phyloP scores from a whole-genome alignment of 2,888 invertebrate species.

The Tinea trinotella region DNA sequence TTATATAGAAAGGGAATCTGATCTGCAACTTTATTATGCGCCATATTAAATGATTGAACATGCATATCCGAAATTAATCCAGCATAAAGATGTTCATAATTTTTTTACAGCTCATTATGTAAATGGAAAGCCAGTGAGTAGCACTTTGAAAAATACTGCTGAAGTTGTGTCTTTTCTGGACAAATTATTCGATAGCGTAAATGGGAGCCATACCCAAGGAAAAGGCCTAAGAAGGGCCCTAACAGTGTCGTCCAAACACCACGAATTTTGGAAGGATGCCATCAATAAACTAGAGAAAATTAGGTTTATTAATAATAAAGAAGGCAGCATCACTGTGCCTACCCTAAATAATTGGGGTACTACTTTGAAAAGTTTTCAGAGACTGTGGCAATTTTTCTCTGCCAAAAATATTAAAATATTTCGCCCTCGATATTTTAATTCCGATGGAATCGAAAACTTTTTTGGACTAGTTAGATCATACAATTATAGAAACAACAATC shows the following conservation, averaged over 20 bases:
- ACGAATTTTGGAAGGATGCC: neutral
- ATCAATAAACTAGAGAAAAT: neutral
- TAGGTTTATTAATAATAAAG: neutral
- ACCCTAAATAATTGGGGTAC: neutral
- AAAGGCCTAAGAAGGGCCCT: neutral
- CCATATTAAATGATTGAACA: too few relatives aligned
- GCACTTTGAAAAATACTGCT: constrained; percentile 17
- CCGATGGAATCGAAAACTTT: constrained; percentile 22
- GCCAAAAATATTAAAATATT: neutral
- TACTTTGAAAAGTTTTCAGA: neutral
- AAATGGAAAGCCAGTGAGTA: constrained; percentile 15
- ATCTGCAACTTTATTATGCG: too few relatives aligned
- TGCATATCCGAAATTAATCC: too few relatives aligned
- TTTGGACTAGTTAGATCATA: constrained; percentile 27
- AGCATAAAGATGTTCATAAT: neutral
- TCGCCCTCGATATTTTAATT: neutral
- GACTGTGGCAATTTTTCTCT: neutral
- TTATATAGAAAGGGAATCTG: too few relatives aligned
- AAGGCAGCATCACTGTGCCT: neutral
- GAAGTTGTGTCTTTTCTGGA: too few relatives aligned
- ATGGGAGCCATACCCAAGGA: neutral
- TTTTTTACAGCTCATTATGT: constrained; percentile 17
- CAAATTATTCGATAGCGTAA: constrained; percentile 16
- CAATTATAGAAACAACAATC: constrained; percentile 28
- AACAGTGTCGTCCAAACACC: neutral